Base-by-base conservation (phyloP, 1,140 invertebrate species). In the Hesperophylax magnus region DNA sequence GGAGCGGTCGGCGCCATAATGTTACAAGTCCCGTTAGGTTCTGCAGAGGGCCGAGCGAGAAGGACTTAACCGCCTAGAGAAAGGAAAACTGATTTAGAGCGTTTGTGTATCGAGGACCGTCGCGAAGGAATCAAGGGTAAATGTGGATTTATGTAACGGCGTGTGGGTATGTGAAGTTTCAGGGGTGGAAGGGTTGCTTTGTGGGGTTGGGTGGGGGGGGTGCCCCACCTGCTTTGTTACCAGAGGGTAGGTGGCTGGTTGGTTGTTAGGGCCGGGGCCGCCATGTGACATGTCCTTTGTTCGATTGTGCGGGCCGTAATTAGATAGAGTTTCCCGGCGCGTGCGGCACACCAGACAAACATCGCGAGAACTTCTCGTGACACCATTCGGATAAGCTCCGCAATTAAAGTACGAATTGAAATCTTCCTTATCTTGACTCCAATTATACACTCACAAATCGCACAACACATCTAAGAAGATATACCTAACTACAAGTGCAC, bases 241-340 rank as follows among this genome's bases (percentile, higher is more conserved):
- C 60, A 27, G 74, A 71, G 79, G 78, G 79, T 77, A 77, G 54
- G 72, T 56, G 52, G 72, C 11, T 24, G 58, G 75, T 11, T 9
- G 39, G 34, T 27, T 27, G 34, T 8, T 8, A 8, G 34, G 34
- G 34, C 34, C 34, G 34, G 39, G 34, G 39, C 39, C 81, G 81
- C 81, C 81, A 78, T 78, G 78, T 81, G 82, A 81, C 82, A 81
- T 83, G 82, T 83, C 82, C 82, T 83, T 83, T 83, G 82, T 83
- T 83, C 82, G 82, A 83, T 83, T 83, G 82, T 63, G 34, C 63
- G 65, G 72, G 74, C 63, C 74, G 79, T 83, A 83, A 83, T 83
- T 83, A 83, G 79, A 83, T 78, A 77, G 82, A 83, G 80, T 83
- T 47, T 83, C 76, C 71, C 76, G 18, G 6, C 31, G 67, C 63